Evolutionary conservation across 1,140 invertebrate genomes (phyloP), one percentile per base, ranked within the genome.

Genomic region (Drosophila nigrodunni): DNA sequence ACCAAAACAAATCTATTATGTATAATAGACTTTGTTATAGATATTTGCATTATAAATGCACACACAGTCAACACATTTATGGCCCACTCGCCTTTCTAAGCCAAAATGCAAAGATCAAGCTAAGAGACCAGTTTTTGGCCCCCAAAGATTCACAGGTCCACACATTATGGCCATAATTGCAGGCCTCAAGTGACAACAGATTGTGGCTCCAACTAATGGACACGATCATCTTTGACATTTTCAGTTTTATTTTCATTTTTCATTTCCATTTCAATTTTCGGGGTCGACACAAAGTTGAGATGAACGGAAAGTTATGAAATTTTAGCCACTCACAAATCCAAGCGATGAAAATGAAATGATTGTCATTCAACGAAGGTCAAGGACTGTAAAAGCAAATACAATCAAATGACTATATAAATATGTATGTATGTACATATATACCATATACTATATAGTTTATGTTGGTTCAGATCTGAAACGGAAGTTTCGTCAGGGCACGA

Each of bases 41-140:
- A 62, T 46, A 82, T 82, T 82, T 82, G 80, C 80, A 82, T 82
- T 78, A 65, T 78, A 67, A 59, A 67, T 50, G 54, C 61, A 66
- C 11, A 34, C 18, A 21, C 18, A 15, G 34, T 9, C 3, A 3
- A 9, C 8, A 41, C 46, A 34, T 55, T 59, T 68, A 43, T 59
- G 65, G 44, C 35, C 50, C 55, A 49, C 9, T 44, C 49, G 69
- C 74, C 79, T 82, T 82, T 82, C 79, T 82, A 81, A 81, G 68
- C 44, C 67, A 54, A 13, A 37, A 37, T 13, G 8, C 49, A 18
- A 47, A 47, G 46, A 47, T n/a, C 44, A 18, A 46, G n/a, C 15
- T 46, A 18, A 46, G 18, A 66, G 43, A 49, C 44, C 3, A 30
- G 25, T 30, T 30, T 49, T 43, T 37, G 37, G 41, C 41, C 41